phyloP scores from a whole-genome alignment of 2,113 vertebrate species.

The Nyctibius bracteatus region DNA sequence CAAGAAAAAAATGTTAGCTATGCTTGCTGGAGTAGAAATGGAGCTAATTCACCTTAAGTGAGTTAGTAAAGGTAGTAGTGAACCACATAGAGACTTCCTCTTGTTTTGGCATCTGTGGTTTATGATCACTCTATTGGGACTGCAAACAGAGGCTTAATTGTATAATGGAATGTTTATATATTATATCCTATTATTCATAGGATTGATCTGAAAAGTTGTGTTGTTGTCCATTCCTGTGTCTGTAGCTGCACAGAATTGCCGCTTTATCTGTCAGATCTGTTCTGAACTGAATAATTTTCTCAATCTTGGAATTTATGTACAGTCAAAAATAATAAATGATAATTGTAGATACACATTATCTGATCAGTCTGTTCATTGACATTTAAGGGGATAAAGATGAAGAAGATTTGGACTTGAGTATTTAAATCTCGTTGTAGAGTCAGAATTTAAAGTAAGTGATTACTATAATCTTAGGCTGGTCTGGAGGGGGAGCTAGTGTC shows the following conservation, averaged over 20 bases:
- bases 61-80: neutral
- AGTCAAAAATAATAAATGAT: neutral
- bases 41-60: neutral
- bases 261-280: neutral
- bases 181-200: neutral
- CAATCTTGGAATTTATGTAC: neutral
- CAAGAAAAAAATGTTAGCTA: neutral
- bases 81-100: neutral
- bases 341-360: neutral
- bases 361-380: neutral
- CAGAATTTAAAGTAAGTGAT: constrained; percentile 26
- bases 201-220: neutral
- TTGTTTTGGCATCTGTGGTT: neutral
- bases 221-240: neutral
- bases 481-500: constrained; percentile 83
- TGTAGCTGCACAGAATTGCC: neutral
- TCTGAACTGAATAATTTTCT: neutral
- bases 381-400: neutral
- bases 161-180: neutral
- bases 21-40: neutral
- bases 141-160: neutral
- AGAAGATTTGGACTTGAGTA: constrained; percentile 8
- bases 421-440: constrained; percentile 43
- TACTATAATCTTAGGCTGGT: constrained; percentile 55
- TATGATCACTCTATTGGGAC: neutral